A percentile compares a stretch with the other conserved stretches of the same genome.
phyloP scores from a whole-genome alignment of 2,888 invertebrate species.

The Proisotoma minuta region DNA sequence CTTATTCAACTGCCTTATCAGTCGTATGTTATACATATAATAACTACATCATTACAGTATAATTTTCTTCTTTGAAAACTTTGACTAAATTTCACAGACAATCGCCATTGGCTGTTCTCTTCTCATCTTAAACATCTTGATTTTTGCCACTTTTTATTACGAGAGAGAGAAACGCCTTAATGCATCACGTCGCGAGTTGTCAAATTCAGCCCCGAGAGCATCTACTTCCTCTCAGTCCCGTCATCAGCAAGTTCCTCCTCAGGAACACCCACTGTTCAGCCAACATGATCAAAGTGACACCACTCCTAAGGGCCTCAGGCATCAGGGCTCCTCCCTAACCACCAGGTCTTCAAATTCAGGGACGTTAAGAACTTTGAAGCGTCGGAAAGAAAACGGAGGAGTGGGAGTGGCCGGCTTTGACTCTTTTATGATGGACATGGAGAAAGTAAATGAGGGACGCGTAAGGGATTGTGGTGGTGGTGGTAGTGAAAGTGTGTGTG shows the following conservation, averaged over 20 bases:
- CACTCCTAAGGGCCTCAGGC: not conserved
- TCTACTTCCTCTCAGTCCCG: not conserved
- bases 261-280: not conserved
- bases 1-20: constrained; percentile 83
- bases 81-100: too few relatives aligned
- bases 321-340: not conserved
- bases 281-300: not conserved
- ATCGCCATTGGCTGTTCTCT: constrained; percentile 90
- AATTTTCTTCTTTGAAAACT: not conserved
- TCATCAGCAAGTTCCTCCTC: not conserved
- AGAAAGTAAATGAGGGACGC: not conserved
- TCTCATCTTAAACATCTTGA: constrained; percentile 81
- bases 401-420: not conserved
- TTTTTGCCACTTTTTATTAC: constrained; percentile 68
- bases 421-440: not conserved
- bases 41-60: not conserved
- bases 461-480: not conserved
- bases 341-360: not conserved
- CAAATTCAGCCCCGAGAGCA: not conserved
- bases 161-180: constrained; percentile 49
- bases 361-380: not conserved
- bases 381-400: constrained; percentile 12
- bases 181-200: not conserved
- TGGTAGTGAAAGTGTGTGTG: not conserved
- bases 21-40: constrained; percentile 57